Conservation (phyloP, 2,797 vertebrate species). For the Diglossa cyanea region DNA sequence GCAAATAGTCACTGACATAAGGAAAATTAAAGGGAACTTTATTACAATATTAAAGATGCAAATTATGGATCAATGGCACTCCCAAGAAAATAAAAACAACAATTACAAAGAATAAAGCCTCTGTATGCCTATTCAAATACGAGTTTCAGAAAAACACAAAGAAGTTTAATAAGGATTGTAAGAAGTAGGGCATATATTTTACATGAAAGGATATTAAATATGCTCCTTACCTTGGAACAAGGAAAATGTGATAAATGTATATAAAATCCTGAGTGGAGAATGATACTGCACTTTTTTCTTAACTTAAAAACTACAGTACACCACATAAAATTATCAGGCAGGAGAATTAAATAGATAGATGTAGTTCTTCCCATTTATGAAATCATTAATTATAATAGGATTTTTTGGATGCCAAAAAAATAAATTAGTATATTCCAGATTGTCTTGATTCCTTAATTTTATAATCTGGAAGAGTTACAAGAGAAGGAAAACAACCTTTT, state of each 20-base stretch:
- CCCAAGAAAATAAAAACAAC: neutral
- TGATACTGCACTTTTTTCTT: neutral
- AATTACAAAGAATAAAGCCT: neutral
- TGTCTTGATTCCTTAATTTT: neutral
- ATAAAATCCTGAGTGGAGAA: neutral
- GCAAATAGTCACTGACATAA: neutral
- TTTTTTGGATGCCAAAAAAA: neutral
- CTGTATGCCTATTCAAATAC: neutral
- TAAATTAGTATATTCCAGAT: neutral
- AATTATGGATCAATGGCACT: neutral
- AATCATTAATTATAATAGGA: neutral
- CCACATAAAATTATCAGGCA: neutral
- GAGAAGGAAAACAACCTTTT: neutral
- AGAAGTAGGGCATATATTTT: neutral
- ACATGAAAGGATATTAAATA: neutral
- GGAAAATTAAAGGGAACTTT: neutral
- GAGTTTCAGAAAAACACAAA: neutral
- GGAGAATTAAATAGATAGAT: neutral
- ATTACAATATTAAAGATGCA: neutral
- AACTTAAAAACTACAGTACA: neutral
- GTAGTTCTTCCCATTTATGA: neutral
- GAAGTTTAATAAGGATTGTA: neutral
- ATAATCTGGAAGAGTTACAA: neutral
- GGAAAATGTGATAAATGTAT: neutral
- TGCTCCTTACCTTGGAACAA: neutral